phyloP scores from a whole-genome alignment of 1,140 invertebrate genomes.

The Drosophila sulfurigaster region DNA sequence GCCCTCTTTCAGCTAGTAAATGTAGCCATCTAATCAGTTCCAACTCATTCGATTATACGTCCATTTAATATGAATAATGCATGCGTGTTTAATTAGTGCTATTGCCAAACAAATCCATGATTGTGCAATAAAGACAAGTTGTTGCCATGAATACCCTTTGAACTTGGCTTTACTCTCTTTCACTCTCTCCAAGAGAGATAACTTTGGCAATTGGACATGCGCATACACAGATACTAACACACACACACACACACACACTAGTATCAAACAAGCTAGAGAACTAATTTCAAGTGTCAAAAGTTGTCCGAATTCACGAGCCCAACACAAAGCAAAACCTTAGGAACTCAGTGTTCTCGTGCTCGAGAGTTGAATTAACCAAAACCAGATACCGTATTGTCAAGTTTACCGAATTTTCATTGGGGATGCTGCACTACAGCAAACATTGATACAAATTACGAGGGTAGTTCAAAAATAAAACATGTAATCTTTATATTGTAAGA shows the following conservation, averaged over 20 bases:
- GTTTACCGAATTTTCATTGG: conserved; percentile 16
- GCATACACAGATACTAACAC: neutral
- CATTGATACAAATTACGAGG: conserved; percentile 4
- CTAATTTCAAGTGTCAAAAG: conserved; percentile 21
- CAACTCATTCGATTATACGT: neutral
- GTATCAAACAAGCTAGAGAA: neutral
- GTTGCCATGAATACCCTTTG: conserved; percentile 7
- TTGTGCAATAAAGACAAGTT: conserved; percentile 7
- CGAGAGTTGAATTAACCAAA: conserved; percentile 10
- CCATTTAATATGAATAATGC: neutral
- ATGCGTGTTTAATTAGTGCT: neutral
- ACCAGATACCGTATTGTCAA: conserved; percentile 27
- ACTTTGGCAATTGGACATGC: conserved; percentile 1
- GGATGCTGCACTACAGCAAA: conserved; percentile 2
- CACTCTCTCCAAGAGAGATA: neutral
- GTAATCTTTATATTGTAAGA: too few species aligned
- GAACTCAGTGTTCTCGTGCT: neutral
- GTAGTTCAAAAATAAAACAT: neutral
- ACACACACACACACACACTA: neutral
- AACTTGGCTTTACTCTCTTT: neutral
- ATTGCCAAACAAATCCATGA: conserved; percentile 6
- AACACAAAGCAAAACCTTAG: conserved; percentile 2
- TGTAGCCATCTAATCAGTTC: neutral
- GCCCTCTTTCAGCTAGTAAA: neutral
- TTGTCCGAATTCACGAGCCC: conserved; percentile 15